These are phyloP conservation scores for Myoxocephalus aenaeus DNA, from an alignment of 2,797 vertebrate species.

Conservation along the genomic window DNA sequence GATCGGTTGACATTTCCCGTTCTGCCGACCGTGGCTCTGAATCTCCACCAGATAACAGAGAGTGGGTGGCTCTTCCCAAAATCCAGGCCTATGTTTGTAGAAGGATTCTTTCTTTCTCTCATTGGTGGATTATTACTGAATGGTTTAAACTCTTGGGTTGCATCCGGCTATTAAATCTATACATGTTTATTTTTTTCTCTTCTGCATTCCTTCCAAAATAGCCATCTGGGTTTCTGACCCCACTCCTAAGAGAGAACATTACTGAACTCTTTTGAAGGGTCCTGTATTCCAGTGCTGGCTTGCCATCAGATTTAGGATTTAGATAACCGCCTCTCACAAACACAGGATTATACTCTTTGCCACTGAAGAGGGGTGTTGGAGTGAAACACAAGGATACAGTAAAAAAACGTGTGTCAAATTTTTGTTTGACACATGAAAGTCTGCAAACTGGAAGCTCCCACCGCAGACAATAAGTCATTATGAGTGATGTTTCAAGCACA, in stretches of 20 bases:
- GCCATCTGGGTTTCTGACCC: not conserved
- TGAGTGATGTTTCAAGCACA: not conserved
- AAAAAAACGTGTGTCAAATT: too few species aligned
- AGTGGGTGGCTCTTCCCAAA: not conserved
- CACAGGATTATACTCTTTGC: not conserved
- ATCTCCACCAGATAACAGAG: not conserved
- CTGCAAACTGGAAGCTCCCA: not conserved
- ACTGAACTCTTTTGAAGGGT: not conserved
- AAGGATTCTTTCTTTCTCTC: not conserved
- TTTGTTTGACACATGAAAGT: not conserved
- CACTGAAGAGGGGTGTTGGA: not conserved
- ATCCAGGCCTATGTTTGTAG: not conserved
- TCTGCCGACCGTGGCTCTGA: not conserved
- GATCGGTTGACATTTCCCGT: not conserved
- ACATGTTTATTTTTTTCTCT: not conserved
- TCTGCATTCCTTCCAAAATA: not conserved
- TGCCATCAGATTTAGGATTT: not conserved
- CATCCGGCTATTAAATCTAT: not conserved
- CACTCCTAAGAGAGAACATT: too few species aligned
- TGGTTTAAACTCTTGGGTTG: not conserved
- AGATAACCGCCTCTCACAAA: not conserved
- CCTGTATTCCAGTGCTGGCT: accelerated
- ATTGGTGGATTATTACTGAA: not conserved
- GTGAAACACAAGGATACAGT: not conserved
- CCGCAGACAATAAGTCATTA: not conserved